phyloP scores from a whole-genome alignment of 2,113 vertebrate species.

The Labrus mixtus region DNA sequence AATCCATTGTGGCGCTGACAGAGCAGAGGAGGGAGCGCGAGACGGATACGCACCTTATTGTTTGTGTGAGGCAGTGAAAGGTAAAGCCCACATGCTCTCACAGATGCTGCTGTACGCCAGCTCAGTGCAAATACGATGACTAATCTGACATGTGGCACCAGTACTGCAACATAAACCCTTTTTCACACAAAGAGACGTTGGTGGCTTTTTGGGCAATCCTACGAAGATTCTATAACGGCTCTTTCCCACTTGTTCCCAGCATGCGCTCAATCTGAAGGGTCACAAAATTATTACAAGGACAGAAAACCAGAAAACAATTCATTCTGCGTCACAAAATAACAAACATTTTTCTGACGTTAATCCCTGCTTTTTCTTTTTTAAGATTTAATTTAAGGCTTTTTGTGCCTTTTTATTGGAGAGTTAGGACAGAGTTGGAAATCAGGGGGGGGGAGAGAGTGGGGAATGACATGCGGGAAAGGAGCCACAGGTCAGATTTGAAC shows the following conservation, averaged over 20 bases:
- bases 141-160: slow-evolving; percentile 27
- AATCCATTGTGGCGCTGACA: slow-evolving; percentile 57
- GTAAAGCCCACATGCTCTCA: slow-evolving; percentile 33
- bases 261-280: background rate
- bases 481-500: too few species aligned
- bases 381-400: too few species aligned
- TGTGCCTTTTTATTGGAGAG: too few species aligned
- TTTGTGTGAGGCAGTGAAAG: slow-evolving; percentile 39
- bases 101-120: background rate
- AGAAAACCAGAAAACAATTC: background rate
- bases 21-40: slow-evolving; percentile 46
- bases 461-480: too few species aligned
- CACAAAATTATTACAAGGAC: background rate
- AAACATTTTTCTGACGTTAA: background rate
- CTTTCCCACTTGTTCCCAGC: background rate
- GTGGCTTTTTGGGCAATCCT: slow-evolving; percentile 16
- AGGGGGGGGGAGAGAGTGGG: too few species aligned
- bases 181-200: background rate
- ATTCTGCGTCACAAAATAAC: background rate
- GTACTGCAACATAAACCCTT: slow-evolving; percentile 8
- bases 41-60: slow-evolving; percentile 40
- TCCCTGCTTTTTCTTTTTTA: too few species aligned
- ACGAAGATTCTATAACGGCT: background rate
- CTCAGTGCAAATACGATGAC: slow-evolving; percentile 13
- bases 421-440: too few species aligned